Base-by-base conservation (phyloP, 2,888 invertebrate species). In the Ochropacha duplaris region DNA sequence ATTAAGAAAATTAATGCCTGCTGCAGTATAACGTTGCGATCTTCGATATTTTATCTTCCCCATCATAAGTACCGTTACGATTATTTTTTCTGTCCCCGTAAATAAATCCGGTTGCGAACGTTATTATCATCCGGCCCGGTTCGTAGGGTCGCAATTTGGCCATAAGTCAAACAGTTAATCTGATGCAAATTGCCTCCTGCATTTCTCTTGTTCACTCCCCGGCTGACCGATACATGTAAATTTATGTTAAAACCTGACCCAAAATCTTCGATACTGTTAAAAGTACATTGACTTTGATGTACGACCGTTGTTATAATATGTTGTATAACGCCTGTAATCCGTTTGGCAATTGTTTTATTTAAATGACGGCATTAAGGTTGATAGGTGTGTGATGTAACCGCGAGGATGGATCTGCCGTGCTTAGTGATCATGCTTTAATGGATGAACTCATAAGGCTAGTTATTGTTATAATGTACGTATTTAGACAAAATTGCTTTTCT, bases 131-230 rank as follows among this genome's bases (percentile, higher is more conserved):
- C 22, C 52, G 63, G 64, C 65, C 68, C 61, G 70, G 71, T 70
- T 52, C 52, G 31, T 31, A 72, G 65, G 65, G 68, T 72, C 70
- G 77, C 73, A 81, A 79, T 84, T 86, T 81, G 79, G 76, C 69
- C 76, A 79, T 84, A 86, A 81, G 75, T 87, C 84, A 86, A 16
- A 74, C 71, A 74, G 69, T 76, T 83, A 86, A 86, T 84, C 81
- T 78, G 79, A 86, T 87, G 89, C 84, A 86, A 86, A 88, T 88
- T 84, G 82, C 68, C 68, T 66, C 64, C 68, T 64, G 63, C 62
- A 60, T 62, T 68, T 71, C 64, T 61, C 61, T 59, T 44, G 44
- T 44, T 44, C 19, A 44, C 44, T 44, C 44, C n/a, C n/a, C 44
- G 1, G 59, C 55, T 66, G 62, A 64, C 63, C 65, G 65, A 71